These are phyloP conservation scores for Nasonia longicornis DNA, from an alignment of 1,140 invertebrate genomes.

Conservation along the genomic window DNA sequence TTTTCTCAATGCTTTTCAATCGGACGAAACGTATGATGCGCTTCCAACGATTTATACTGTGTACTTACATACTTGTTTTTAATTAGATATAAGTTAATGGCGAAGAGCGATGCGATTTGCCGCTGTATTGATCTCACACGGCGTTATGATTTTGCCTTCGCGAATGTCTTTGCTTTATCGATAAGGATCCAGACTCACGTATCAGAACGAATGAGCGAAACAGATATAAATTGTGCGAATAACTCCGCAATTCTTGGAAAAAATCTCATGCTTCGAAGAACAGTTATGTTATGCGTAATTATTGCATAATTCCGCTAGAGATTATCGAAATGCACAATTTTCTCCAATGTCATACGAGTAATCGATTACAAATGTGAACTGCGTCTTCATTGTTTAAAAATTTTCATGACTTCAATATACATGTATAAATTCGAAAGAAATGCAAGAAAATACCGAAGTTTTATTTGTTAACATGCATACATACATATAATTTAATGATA, in stretches of 20 bases:
- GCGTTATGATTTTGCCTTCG: slow-evolving; percentile 9
- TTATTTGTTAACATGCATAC: slow-evolving; percentile 29
- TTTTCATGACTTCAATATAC: slow-evolving; percentile 15
- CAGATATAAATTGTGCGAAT: slow-evolving; percentile 14
- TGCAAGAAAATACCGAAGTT: slow-evolving; percentile 6
- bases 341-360: slow-evolving; percentile 10
- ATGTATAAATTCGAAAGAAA: slow-evolving; percentile 24
- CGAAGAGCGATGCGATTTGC: slow-evolving; percentile 38
- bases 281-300: slow-evolving; percentile 20
- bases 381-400: slow-evolving; percentile 23
- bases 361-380: slow-evolving; percentile 34
- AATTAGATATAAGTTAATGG: slow-evolving; percentile 57
- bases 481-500: slow-evolving; percentile 5
- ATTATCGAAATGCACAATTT: slow-evolving; percentile 33
- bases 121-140: slow-evolving; percentile 44
- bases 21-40: slow-evolving; percentile 31
- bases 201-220: slow-evolving; percentile 26
- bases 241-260: slow-evolving; percentile 2
- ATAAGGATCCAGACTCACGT: neutral
- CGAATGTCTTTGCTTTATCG: slow-evolving; percentile 29
- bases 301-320: slow-evolving; percentile 21
- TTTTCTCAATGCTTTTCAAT: slow-evolving; percentile 7
- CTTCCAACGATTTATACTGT: slow-evolving; percentile 50
- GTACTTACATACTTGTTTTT: slow-evolving; percentile 59
- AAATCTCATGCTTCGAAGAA: slow-evolving; percentile 9